These are phyloP conservation scores for Latrodectus hesperus DNA, from an alignment of 2,888 invertebrate genomes.

Conservation along the genomic window DNA sequence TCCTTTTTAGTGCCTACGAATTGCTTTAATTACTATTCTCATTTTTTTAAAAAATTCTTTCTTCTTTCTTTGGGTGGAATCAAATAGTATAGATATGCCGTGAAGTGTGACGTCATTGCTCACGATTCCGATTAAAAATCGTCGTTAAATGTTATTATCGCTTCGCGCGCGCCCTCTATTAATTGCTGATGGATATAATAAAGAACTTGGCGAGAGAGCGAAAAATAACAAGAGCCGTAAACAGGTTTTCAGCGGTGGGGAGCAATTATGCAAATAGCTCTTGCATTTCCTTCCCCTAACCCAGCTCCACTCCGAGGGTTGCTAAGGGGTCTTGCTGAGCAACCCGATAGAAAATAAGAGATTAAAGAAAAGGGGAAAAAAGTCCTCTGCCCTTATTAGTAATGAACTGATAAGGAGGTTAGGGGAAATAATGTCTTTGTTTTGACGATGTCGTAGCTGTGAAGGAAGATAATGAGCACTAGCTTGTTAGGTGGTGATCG, in stretches of 20 bases:
- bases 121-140: conserved; percentile 22
- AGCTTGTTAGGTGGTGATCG: not conserved
- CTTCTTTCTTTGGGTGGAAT: not conserved
- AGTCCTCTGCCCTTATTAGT: not conserved
- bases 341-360: not conserved
- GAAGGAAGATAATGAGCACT: not conserved
- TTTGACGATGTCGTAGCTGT: not conserved
- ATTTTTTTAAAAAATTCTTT: not conserved
- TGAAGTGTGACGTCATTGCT: not conserved
- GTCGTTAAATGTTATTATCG: conserved; percentile 15
- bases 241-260: not conserved
- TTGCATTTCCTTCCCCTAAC: not conserved
- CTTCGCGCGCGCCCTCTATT: conserved; percentile 1
- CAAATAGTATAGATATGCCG: not conserved
- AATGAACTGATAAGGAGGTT: conserved; percentile 1
- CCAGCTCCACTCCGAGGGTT: not conserved
- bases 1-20: conserved; percentile 23
- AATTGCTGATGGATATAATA: not conserved
- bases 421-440: conserved; percentile 1
- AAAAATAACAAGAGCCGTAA: not conserved
- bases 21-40: conserved; percentile 34
- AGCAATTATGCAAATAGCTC: conserved; percentile 1
- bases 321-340: not conserved
- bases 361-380: not conserved
- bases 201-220: not conserved